A percentile compares a stretch with the other conserved stretches of the same genome.
Conservation (phyloP, 2,113 vertebrate genomes). For the Lasiurus cinereus region DNA sequence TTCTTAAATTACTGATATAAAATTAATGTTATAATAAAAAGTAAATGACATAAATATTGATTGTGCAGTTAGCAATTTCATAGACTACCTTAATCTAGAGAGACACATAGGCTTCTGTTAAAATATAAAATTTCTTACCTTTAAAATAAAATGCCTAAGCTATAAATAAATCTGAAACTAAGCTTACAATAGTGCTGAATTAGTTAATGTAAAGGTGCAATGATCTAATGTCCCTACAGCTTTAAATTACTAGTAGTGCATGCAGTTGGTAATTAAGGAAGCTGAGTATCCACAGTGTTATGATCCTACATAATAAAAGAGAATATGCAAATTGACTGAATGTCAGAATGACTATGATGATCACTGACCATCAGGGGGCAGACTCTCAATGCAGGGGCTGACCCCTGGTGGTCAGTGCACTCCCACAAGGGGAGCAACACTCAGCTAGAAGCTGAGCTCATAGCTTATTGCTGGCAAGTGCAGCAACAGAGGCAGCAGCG, state of each 20-base stretch:
- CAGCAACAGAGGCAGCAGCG: too few relatives aligned
- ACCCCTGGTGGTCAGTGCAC: too few relatives aligned
- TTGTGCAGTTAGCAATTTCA: conserved; percentile 24
- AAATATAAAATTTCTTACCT: neutral
- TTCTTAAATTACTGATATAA: conserved; percentile 35
- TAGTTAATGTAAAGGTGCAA: conserved; percentile 24
- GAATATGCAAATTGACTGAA: too few relatives aligned
- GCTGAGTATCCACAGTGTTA: neutral
- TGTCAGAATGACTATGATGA: too few relatives aligned
- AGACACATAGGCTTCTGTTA: neutral
- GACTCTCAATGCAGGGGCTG: too few relatives aligned
- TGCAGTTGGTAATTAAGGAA: neutral
- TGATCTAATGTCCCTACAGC: neutral
- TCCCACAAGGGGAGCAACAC: too few relatives aligned
- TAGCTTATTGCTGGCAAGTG: too few relatives aligned
- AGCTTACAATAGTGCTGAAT: conserved; percentile 10
- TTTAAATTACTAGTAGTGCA: conserved; percentile 36
- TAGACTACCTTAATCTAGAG: neutral
- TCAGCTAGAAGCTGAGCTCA: too few relatives aligned
- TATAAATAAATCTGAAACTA: conserved; percentile 15
- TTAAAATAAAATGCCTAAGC: neutral
- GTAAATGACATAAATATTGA: conserved; percentile 30
- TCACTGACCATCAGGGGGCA: too few relatives aligned
- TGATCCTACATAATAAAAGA: neutral
- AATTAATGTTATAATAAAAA: conserved; percentile 37